These are phyloP conservation scores for Semnornis frantzii DNA, from an alignment of 2,113 vertebrate genomes.

Conservation along the genomic window DNA sequence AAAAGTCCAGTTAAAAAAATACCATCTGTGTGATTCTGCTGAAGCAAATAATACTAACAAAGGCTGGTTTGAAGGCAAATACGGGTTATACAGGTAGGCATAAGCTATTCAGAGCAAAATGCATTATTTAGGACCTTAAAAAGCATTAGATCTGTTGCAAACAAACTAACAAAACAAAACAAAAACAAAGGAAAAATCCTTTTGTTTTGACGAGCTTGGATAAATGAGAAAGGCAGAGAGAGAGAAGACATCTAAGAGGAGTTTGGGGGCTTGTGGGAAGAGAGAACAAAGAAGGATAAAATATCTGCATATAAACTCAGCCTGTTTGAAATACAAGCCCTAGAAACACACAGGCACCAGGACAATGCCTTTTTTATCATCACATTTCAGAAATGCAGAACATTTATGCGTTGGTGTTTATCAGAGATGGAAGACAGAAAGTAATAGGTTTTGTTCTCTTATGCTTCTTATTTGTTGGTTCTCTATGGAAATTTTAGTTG, in stretches of 20 bases:
- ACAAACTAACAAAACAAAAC: background rate
- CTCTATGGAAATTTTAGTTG: background rate
- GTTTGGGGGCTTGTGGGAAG: background rate
- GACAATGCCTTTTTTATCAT: constrained; percentile 23
- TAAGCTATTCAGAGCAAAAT: background rate
- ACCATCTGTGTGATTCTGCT: background rate
- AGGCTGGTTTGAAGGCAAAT: background rate
- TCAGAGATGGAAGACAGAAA: constrained; percentile 13
- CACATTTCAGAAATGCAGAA: constrained; percentile 26
- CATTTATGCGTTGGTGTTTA: constrained; percentile 7
- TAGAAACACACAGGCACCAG: background rate
- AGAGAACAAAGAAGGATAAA: constrained; percentile 8
- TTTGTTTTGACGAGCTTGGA: background rate
- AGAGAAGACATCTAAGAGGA: background rate
- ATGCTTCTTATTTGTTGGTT: background rate
- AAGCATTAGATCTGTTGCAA: background rate
- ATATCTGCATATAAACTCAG: background rate
- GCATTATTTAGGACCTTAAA: constrained; percentile 3
- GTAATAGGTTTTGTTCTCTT: constrained; percentile 21
- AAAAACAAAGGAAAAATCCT: background rate
- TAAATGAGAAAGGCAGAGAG: background rate
- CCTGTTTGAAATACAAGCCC: constrained; percentile 4
- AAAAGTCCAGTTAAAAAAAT: background rate
- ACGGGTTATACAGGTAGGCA: background rate
- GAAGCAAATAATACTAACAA: background rate